A percentile compares a stretch with the other conserved stretches of the same genome.
Conservation (phyloP, 1,140 invertebrate species). For the Ooceraea biroi region DNA sequence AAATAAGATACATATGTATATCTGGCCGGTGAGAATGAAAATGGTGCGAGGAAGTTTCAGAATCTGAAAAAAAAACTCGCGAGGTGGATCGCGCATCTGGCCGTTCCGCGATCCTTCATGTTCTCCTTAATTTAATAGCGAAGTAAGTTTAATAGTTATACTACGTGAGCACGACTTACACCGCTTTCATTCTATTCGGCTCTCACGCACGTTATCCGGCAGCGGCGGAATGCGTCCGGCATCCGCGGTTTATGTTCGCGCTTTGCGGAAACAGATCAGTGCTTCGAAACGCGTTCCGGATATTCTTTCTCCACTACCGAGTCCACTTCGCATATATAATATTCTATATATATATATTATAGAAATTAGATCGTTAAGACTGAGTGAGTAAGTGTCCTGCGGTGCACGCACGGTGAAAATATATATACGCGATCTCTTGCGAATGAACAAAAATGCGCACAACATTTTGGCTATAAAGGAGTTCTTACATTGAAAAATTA, state of each 20-base stretch:
- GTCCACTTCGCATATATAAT: not conserved
- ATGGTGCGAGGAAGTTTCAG: not conserved
- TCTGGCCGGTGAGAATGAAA: slow-evolving; percentile 42
- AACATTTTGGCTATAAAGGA: slow-evolving; percentile 56
- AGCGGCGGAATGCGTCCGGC: slow-evolving; percentile 22
- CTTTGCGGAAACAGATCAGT: slow-evolving; percentile 24
- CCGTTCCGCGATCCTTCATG: not conserved
- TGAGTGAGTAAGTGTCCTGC: slow-evolving; percentile 8
- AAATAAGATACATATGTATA: slow-evolving; percentile 55
- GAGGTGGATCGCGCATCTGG: not conserved
- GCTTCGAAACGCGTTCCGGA: not conserved
- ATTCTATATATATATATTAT: slow-evolving; percentile 31
- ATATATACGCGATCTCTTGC: slow-evolving; percentile 8
- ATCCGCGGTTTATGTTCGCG: slow-evolving; percentile 23
- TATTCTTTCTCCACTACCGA: slow-evolving; percentile 6
- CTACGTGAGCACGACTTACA: not conserved
- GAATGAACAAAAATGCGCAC: slow-evolving; percentile 48
- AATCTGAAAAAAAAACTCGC: slow-evolving; percentile 6
- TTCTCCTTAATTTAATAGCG: slow-evolving; percentile 27
- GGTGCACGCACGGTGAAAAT: not conserved
- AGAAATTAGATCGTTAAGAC: slow-evolving; percentile 50
- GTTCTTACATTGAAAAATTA: slow-evolving; percentile 12
- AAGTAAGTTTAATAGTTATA: not conserved
- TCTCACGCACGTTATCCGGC: slow-evolving; percentile 26
- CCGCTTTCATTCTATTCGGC: slow-evolving; percentile 37